phyloP scores from a whole-genome alignment of 1,140 invertebrate species.

The Hylyphantes graminicola region DNA sequence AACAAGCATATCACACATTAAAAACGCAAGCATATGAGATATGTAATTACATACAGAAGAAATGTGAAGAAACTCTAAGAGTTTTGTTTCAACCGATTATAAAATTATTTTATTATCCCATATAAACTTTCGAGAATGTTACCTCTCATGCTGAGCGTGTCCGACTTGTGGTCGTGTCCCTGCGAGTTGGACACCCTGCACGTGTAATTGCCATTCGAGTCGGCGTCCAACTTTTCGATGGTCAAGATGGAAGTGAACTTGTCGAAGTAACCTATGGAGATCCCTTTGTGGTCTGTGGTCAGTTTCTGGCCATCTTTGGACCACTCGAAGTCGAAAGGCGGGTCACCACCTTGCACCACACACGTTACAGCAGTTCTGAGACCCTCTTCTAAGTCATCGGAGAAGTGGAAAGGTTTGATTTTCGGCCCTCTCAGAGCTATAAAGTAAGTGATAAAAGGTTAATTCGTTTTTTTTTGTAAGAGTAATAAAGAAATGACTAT shows the following conservation, averaged over 20 bases:
- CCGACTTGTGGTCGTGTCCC: constrained; percentile 31
- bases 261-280: background rate
- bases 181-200: constrained; percentile 59
- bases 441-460: background rate
- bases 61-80: background rate
- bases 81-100: background rate
- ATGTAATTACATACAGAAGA: background rate
- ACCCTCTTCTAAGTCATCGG: constrained; percentile 66
- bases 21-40: background rate
- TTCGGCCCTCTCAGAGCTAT: constrained; percentile 72
- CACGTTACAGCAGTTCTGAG: constrained; percentile 73
- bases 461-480: background rate
- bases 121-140: background rate
- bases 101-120: background rate
- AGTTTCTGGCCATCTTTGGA: constrained; percentile 32
- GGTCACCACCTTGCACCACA: constrained; percentile 59
- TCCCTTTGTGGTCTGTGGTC: background rate
- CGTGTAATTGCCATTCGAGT: constrained; percentile 62
- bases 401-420: constrained; percentile 13
- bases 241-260: background rate
- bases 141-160: background rate
- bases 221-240: constrained; percentile 1
- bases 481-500: background rate
- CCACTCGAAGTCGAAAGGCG: constrained; percentile 63
- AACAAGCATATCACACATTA: background rate